These are phyloP conservation scores for Nesometra sesokonis DNA, from an alignment of 35 echinoderm and acorn worm species.

Conservation along the genomic window DNA sequence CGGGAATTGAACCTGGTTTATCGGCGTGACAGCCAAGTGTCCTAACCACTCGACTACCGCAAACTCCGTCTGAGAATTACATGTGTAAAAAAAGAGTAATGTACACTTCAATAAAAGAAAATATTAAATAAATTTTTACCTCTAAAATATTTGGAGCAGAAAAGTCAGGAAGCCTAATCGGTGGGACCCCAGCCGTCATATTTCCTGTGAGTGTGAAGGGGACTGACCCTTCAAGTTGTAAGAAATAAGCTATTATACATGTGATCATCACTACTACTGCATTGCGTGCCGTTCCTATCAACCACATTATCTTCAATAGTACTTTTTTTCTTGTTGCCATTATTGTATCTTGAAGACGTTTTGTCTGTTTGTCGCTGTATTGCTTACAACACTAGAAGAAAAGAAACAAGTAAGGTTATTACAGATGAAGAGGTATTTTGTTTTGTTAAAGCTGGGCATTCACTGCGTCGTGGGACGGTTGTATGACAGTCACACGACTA, in stretches of 20 bases:
- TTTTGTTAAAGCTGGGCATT: no score
- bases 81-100: no score
- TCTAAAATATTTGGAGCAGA: constrained; percentile 33
- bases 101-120: no score
- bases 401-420: background rate
- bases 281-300: constrained; percentile 80
- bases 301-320: constrained; percentile 57
- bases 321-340: constrained; percentile 19
- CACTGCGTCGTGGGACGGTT: no score
- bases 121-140: constrained; percentile 8
- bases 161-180: constrained; percentile 39
- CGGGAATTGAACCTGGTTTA: no score
- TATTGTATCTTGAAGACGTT: constrained; percentile 32
- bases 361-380: constrained; percentile 34
- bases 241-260: constrained; percentile 10
- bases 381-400: constrained; percentile 51
- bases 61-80: no score
- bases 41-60: no score
- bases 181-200: constrained; percentile 61
- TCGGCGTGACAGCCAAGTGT: no score
- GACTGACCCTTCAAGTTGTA: background rate
- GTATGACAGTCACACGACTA: no score
- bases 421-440: no score
- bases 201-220: constrained; percentile 50
- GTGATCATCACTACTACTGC: constrained; percentile 58